phyloP scores from a whole-genome alignment of 2,113 vertebrate species.

The Mustela lutreola region DNA sequence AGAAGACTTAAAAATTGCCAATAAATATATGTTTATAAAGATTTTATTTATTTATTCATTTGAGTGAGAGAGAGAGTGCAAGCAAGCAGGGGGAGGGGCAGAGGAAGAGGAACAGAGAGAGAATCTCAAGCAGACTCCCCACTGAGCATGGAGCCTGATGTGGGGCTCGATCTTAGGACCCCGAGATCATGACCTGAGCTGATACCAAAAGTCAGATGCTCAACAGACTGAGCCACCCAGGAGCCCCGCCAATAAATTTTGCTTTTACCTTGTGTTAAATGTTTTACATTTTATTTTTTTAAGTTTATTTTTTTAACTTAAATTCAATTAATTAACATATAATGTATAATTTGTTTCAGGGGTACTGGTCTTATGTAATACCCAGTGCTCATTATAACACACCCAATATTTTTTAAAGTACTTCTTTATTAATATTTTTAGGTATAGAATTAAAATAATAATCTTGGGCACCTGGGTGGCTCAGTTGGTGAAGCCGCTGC shows the following conservation, averaged over 20 bases:
- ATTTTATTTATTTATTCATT: neutral
- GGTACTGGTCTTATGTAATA: too few species aligned
- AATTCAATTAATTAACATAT: too few species aligned
- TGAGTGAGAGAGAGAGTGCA: neutral
- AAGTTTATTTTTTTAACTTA: too few species aligned
- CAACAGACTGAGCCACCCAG: neutral
- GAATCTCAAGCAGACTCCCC: neutral
- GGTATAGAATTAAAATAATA: neutral
- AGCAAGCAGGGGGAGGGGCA: neutral
- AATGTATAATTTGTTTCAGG: too few species aligned
- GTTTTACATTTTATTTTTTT: too few species aligned
- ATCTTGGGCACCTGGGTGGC: too few species aligned
- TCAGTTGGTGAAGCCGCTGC: too few species aligned
- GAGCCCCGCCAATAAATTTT: neutral
- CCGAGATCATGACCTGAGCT: neutral
- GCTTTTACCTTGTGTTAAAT: too few species aligned
- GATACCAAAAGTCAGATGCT: neutral
- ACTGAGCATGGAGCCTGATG: neutral
- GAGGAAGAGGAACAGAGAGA: neutral
- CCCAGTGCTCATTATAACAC: too few species aligned
- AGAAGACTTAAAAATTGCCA: neutral
- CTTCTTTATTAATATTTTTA: constrained; percentile 3
- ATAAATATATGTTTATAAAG: neutral
- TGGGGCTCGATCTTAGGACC: neutral
- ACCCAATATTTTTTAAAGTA: neutral